Conservation (phyloP, 2,888 invertebrate species). For the Atrina japonica region DNA sequence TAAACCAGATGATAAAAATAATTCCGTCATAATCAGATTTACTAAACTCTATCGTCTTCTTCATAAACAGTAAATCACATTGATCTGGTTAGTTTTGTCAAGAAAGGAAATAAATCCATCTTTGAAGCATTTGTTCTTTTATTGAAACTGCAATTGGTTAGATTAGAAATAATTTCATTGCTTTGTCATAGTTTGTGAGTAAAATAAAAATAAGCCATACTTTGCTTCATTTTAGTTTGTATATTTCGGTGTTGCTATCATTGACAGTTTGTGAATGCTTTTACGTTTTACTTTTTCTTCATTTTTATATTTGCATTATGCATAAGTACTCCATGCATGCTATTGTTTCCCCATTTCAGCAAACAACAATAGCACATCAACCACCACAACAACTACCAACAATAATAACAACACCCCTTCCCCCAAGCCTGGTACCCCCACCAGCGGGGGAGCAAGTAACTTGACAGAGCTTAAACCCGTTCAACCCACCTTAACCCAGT, state of each 20-base stretch:
- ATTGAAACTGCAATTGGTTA: no score
- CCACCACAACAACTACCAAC: slow-evolving; percentile 36
- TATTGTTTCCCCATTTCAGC: slow-evolving; percentile 46
- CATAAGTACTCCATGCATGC: slow-evolving; percentile 30
- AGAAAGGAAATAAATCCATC: slow-evolving; percentile 6
- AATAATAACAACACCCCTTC: slow-evolving; percentile 45
- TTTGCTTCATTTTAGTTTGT: slow-evolving; percentile 3
- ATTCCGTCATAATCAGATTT: slow-evolving; percentile 9
- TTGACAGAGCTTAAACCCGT: slow-evolving; percentile 50
- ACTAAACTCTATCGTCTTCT: slow-evolving; percentile 4
- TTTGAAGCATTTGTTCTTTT: not conserved
- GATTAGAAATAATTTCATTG: not conserved
- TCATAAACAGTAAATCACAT: slow-evolving; percentile 21
- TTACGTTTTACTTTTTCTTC: no score
- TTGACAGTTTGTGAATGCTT: no score
- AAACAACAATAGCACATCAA: slow-evolving; percentile 44
- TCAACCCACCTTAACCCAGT: slow-evolving; percentile 47
- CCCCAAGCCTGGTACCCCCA: slow-evolving; percentile 48
- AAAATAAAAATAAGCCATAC: not conserved
- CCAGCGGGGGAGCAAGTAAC: slow-evolving; percentile 42
- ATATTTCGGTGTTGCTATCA: not conserved
- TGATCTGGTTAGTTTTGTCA: slow-evolving; percentile 17
- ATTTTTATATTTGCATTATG: slow-evolving; percentile 13
- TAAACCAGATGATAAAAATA: slow-evolving; percentile 21
- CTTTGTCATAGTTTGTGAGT: not conserved